Evolutionary conservation across 2,113 vertebrate species (phyloP), one percentile per base, ranked within the genome.

Genomic region (Rhombomys opimus): DNA sequence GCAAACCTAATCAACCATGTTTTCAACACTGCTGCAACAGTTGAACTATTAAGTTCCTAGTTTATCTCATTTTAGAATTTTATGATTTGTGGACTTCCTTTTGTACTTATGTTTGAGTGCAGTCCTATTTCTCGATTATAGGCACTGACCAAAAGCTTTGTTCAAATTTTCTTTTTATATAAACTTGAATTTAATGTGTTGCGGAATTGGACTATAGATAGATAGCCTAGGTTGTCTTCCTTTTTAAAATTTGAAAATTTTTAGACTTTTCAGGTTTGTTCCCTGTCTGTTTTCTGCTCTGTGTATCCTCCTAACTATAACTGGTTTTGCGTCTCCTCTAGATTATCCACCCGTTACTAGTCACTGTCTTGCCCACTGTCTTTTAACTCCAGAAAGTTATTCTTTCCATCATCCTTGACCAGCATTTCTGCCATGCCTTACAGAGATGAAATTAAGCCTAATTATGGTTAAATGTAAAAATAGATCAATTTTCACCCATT

Each of bases 11-110:
- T 32, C 30, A 57, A 87, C 35, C 61, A 14, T 12, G 18, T 76
- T 81, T 80, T 81, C 5, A 52, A 18, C 14, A 96, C 70, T 95
- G 90, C 27, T 89, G 20, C 27, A 54, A 23, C 7, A 57, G 68
- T 87, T 7, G 35, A 90, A 76, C 2, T 72, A 1, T 81, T 61
- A 25, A 50, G 41, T 1, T 27, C 3, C 30, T 59, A 81, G 61
- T 46, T n/a, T 13, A 17, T 52, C 2, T 4, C 8, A 11, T 91
- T 76, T 38, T 22, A 75, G 68, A 95, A n/a, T 61, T 85, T 35
- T 1, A 35, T 46, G 2, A 2, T 17, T 46, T 1, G 0, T 63
- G 17, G 3, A 7, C 57, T 54, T 80, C 1, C 9, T 20, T 38
- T 8, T n/a, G 1, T 15, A 2, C 8, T 91, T 50, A 22, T 5